Base-by-base conservation (phyloP, 2,888 invertebrate species). In the Tortricodes alternella region DNA sequence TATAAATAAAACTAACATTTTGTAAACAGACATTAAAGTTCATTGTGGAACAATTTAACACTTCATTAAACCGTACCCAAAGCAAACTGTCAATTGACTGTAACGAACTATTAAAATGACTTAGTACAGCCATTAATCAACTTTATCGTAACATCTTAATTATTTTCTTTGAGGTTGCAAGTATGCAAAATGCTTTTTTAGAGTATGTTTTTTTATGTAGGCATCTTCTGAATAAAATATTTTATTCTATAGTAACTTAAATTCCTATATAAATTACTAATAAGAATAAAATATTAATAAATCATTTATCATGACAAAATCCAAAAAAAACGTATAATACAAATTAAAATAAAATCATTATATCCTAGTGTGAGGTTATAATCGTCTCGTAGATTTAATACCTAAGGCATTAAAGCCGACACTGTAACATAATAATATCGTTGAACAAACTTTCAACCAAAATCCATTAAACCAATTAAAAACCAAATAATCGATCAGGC, bases 401-500 rank as follows among this genome's bases (percentile, higher is more conserved):
- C n/a, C n/a, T n/a, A n/a, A n/a, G n/a, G n/a, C n/a, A n/a, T n/a
- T n/a, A n/a, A n/a, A n/a, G n/a, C n/a, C n/a, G n/a, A n/a, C n/a
- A n/a, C n/a, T n/a, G n/a, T n/a, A n/a, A n/a, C n/a, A n/a, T n/a
- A n/a, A n/a, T n/a, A n/a, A n/a, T n/a, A n/a, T n/a, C n/a, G n/a
- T n/a, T n/a, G n/a, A n/a, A 21, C 5, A 5, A n/a, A 3, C 5
- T 34, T 11, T 1, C 11, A 13, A 34, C 7, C 11, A 5, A 34
- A 34, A 13, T 7, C 11, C 13, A 11, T 15, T 11, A 34, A 34
- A 11, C 11, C n/a, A 11, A 13, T 7, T 7, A 21, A 38, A 18
- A 39, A 7, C 6, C 8, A 11, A 11, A 21, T 21, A 13, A 34
- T 13, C 13, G 13, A 9, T 23, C 11, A 15, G 18, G 67, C 66